Conservation (phyloP, 2,113 vertebrate genomes). For the Hippolais icterina region DNA sequence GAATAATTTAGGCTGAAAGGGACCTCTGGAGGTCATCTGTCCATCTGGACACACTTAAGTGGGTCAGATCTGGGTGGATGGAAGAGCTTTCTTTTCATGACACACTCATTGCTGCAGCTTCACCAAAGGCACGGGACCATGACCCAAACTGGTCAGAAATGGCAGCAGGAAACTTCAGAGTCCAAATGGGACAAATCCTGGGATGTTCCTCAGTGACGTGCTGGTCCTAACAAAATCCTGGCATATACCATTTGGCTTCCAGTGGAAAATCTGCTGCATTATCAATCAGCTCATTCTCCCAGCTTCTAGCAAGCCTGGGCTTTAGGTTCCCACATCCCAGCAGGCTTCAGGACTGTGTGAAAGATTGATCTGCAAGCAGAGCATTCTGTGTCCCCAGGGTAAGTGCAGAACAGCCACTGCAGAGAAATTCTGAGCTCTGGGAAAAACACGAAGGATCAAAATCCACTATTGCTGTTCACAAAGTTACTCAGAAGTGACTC, state of each 20-base stretch:
- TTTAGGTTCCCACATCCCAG: not conserved
- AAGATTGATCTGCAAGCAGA: not conserved
- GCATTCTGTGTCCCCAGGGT: not conserved
- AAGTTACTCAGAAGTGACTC: not conserved
- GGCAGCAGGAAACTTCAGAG: not conserved
- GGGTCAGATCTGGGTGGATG: not conserved
- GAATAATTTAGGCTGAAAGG: slow-evolving; percentile 58
- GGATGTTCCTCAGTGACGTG: not conserved
- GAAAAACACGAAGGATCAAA: not conserved
- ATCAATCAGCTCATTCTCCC: not conserved
- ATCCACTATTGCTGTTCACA: not conserved
- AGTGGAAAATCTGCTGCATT: not conserved
- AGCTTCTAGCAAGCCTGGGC: not conserved
- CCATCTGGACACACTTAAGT: slow-evolving; percentile 47
- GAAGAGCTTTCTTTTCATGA: not conserved
- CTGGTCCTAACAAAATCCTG: not conserved
- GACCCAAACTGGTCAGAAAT: not conserved
- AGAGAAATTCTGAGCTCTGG: not conserved
- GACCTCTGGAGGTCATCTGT: slow-evolving; percentile 47
- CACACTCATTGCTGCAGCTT: not conserved
- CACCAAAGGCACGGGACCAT: not conserved
- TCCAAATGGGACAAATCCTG: not conserved
- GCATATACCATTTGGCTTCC: not conserved
- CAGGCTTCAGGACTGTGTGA: not conserved
- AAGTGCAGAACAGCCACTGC: not conserved